A percentile compares a stretch with the other conserved stretches of the same genome.
Evolutionary conservation across 2,888 invertebrate genomes (phyloP).

Genomic region (Caenorhabditis panamensis): DNA sequence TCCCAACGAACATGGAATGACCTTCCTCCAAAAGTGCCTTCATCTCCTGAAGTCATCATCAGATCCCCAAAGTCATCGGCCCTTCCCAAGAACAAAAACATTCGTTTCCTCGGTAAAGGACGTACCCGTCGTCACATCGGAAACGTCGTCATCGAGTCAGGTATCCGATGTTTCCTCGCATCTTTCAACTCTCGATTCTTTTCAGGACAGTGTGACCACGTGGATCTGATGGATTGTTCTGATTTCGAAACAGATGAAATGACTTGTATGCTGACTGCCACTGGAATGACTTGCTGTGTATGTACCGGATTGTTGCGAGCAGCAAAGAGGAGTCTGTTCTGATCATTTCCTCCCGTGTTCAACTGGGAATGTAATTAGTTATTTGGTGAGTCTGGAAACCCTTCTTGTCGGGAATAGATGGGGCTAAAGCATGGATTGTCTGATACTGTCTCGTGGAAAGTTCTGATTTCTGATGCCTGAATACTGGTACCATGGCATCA

Average conservation of each 20-base stretch:
- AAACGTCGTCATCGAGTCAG: conserved; percentile 57
- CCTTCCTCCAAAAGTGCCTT: conserved; percentile 1
- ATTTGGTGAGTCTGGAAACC: conserved; percentile 40
- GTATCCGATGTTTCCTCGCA: conserved; percentile 1
- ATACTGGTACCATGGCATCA: too few relatives aligned
- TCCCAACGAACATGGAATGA: background rate
- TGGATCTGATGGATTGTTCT: conserved; percentile 79
- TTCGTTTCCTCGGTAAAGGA: conserved; percentile 27
- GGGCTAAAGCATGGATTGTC: too few relatives aligned
- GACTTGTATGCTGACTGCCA: conserved; percentile 80
- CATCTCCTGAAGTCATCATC: background rate
- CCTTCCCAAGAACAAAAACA: conserved; percentile 8
- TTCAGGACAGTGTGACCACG: conserved; percentile 79
- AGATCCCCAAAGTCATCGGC: background rate
- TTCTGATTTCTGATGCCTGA: too few relatives aligned
- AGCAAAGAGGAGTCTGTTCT: conserved; percentile 63
- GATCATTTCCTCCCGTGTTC: too few relatives aligned
- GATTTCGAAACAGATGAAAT: conserved; percentile 79
- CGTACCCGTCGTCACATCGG: conserved; percentile 55
- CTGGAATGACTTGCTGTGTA: conserved; percentile 81
- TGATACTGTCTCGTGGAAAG: too few relatives aligned
- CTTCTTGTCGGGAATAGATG: too few relatives aligned
- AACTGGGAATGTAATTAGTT: conserved; percentile 23
- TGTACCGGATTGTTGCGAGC: conserved; percentile 74
- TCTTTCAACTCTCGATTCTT: conserved; percentile 2